Conservation (phyloP, 1,140 invertebrate genomes). For the Pachypeltis micranthus region DNA sequence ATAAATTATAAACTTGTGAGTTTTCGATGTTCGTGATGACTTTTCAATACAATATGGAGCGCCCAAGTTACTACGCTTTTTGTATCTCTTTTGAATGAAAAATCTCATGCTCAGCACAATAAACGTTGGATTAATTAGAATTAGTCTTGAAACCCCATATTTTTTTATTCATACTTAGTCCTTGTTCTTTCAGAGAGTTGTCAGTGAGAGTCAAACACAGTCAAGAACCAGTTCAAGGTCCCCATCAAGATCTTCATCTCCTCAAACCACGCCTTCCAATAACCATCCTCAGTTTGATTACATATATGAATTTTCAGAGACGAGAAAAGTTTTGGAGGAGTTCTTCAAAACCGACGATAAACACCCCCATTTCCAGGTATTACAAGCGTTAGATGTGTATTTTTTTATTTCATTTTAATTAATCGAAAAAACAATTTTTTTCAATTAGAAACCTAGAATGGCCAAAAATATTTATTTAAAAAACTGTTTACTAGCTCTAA, state of each 20-base stretch:
- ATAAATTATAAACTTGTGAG: neutral
- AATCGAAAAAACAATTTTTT: no score
- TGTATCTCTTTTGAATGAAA: neutral
- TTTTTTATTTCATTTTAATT: no score
- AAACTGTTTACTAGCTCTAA: no score
- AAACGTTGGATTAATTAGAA: no score
- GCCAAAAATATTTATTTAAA: no score
- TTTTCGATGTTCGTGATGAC: neutral
- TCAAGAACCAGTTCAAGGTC: slow-evolving; percentile 34
- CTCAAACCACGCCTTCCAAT: slow-evolving; percentile 12
- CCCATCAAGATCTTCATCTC: slow-evolving; percentile 32
- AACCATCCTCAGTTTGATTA: slow-evolving; percentile 54
- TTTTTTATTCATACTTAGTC: neutral
- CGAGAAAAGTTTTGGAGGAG: slow-evolving; percentile 77
- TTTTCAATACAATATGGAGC: no score
- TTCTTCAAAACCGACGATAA: slow-evolving; percentile 68
- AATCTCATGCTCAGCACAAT: no score
- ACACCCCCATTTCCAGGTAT: slow-evolving; percentile 33
- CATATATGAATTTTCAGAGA: slow-evolving; percentile 81
- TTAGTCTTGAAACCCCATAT: neutral
- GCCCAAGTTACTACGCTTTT: neutral
- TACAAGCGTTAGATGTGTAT: no score
- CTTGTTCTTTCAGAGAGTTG: slow-evolving; percentile 26
- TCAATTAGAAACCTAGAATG: no score
- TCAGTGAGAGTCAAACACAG: slow-evolving; percentile 24